Conservation (phyloP, 2,797 vertebrate species). For the Epinephelus malabaricus region DNA sequence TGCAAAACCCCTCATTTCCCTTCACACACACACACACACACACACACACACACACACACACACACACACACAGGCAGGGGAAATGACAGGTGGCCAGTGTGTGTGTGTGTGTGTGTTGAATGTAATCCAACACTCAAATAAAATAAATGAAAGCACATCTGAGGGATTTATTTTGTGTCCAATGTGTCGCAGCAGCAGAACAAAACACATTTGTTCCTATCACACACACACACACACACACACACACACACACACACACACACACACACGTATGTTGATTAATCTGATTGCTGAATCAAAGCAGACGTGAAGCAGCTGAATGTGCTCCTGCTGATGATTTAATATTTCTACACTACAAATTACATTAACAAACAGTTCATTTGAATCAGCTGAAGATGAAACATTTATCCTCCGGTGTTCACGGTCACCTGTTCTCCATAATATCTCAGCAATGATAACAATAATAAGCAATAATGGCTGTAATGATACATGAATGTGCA, state of each 20-base stretch:
- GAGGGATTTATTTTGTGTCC: constrained; percentile 2
- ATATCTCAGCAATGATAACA: not conserved
- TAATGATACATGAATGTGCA: too few relatives aligned
- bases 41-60: not conserved
- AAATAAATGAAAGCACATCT: constrained; percentile 22
- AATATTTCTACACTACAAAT: not conserved
- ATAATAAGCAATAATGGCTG: not conserved
- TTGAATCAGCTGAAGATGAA: too few relatives aligned
- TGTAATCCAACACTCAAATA: constrained; percentile 5
- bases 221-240: not conserved
- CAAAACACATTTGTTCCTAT: constrained; percentile 15
- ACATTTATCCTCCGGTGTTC: not conserved
- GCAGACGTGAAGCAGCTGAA: not conserved
- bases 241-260: constrained; percentile 3
- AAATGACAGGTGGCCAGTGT: not conserved
- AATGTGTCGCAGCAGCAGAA: constrained; percentile 16
- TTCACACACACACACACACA: not conserved
- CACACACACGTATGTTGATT: not conserved
- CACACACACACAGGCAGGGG: too few relatives aligned
- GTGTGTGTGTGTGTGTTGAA: not conserved
- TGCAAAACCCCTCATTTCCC: constrained; percentile 21
- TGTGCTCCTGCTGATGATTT: not conserved
- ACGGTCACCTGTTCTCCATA: not conserved
- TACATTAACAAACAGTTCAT: not conserved
- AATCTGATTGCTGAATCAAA: not conserved